These are phyloP conservation scores for Asteroscopus sphinx DNA, from an alignment of 2,888 invertebrate genomes.

Conservation along the genomic window DNA sequence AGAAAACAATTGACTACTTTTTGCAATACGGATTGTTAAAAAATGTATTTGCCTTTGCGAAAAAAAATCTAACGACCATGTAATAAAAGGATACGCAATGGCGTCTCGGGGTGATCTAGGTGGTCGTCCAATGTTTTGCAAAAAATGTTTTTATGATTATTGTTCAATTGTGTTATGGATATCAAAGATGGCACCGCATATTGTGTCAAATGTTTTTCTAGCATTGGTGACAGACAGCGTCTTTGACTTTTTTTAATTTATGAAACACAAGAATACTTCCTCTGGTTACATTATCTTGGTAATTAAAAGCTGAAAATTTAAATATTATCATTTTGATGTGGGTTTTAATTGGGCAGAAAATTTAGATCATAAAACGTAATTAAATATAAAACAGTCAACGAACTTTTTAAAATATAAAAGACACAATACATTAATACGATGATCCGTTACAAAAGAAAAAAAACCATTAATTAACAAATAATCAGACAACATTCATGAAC, in stretches of 20 bases:
- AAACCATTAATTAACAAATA: background rate
- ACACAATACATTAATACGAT: background rate
- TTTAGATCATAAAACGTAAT: background rate
- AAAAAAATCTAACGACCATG: constrained; percentile 70
- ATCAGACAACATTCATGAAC: background rate
- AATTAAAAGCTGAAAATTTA: constrained; percentile 3
- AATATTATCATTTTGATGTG: background rate
- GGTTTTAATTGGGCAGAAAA: background rate
- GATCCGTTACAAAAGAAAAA: background rate
- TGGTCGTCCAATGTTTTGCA: constrained; percentile 67
- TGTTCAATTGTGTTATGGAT: constrained; percentile 63
- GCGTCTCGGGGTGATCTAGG: constrained; percentile 64
- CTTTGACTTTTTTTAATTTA: constrained; percentile 14
- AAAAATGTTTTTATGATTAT: constrained; percentile 62
- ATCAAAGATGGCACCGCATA: constrained; percentile 67
- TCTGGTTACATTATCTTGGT: background rate
- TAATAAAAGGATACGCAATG: constrained; percentile 59
- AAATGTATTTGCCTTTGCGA: constrained; percentile 70
- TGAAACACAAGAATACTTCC: constrained; percentile 22
- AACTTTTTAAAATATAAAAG: background rate
- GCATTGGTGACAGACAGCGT: constrained; percentile 46
- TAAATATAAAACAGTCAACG: background rate
- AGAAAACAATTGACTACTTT: constrained; percentile 73
- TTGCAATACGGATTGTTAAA: constrained; percentile 77
- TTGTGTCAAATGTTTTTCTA: constrained; percentile 39